Conservation (phyloP, 35 echinoderm and acorn worm species). For the Ophiothrix spiculata region DNA sequence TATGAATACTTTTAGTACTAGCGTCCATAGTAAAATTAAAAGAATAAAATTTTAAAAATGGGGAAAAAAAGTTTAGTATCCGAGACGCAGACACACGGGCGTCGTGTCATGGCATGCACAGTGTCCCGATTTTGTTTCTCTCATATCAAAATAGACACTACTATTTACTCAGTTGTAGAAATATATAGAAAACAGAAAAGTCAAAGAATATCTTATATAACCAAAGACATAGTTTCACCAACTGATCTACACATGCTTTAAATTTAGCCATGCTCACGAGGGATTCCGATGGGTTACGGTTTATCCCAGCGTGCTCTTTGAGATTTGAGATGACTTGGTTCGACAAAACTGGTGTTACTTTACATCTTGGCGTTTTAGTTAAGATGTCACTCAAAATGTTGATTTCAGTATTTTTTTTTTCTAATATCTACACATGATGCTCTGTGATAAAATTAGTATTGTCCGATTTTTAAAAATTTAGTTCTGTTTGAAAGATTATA, state of each 20-base stretch:
- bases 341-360: not conserved
- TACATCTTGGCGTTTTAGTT: not conserved
- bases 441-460: too few relatives aligned
- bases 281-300: not conserved
- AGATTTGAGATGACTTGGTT: not conserved
- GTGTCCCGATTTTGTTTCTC: not conserved
- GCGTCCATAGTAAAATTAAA: too few relatives aligned
- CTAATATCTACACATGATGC: too few relatives aligned
- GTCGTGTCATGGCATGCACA: not conserved
- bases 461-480: too few relatives aligned
- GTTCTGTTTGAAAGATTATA: too few relatives aligned
- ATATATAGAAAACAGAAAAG: slow-evolving; percentile 3
- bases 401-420: too few relatives aligned
- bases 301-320: not conserved
- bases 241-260: not conserved
- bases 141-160: not conserved
- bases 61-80: too few relatives aligned
- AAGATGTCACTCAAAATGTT: not conserved
- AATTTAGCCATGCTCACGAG: slow-evolving; percentile 1
- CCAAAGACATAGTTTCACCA: not conserved
- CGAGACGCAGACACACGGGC: not conserved
- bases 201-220: not conserved
- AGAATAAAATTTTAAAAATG: too few relatives aligned
- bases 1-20: too few relatives aligned
- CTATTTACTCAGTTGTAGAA: slow-evolving; percentile 8